Evolutionary conservation across 2,113 vertebrate genomes (phyloP).

Genomic region (Syrmaticus mikado): DNA sequence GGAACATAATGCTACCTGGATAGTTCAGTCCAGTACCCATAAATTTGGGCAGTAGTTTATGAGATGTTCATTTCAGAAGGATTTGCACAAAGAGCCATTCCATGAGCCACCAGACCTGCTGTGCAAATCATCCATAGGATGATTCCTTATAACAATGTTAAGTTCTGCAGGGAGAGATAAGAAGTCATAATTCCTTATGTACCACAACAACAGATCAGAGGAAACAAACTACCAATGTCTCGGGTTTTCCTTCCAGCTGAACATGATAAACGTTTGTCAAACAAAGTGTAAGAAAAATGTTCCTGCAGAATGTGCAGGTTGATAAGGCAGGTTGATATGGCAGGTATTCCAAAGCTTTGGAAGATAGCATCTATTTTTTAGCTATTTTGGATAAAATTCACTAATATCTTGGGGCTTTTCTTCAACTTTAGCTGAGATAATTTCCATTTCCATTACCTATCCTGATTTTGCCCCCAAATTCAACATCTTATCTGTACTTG

Average conservation of each 20-base stretch:
- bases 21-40: not conserved
- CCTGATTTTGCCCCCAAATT: not conserved
- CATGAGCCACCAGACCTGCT: accelerated
- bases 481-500: constrained; percentile 4
- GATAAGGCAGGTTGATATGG: not conserved
- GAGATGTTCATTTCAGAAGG: not conserved
- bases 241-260: not conserved
- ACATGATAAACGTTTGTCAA: not conserved
- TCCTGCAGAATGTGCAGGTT: not conserved
- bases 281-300: not conserved
- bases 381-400: not conserved
- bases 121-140: not conserved
- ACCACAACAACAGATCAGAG: not conserved
- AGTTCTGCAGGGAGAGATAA: not conserved
- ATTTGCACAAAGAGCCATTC: not conserved
- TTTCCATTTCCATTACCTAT: not conserved
- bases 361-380: not conserved
- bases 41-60: not conserved
- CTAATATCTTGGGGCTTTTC: not conserved
- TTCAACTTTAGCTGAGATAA: not conserved
- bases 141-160: not conserved
- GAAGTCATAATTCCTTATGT: not conserved
- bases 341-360: not conserved
- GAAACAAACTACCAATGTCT: not conserved
- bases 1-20: not conserved